Percentiles rank a stretch among this genome's conserved stretches.
These are phyloP conservation scores for Phoxinus dragarum DNA, from an alignment of 2,797 vertebrate species.

Conservation along the genomic window DNA sequence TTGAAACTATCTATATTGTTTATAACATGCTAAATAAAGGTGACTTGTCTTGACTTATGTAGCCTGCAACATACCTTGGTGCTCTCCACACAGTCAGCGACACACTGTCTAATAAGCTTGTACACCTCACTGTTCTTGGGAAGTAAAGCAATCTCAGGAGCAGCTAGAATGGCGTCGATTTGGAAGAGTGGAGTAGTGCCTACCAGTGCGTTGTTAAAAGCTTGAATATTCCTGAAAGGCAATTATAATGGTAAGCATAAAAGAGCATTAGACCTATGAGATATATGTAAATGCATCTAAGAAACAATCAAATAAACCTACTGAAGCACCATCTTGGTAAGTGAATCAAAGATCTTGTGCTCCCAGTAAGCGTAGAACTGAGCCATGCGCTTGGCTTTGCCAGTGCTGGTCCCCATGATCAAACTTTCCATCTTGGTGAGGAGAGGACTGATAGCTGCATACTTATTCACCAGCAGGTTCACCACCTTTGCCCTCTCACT, in stretches of 20 bases:
- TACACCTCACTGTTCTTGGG: constrained; percentile 86
- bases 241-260: not conserved
- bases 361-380: constrained; percentile 92
- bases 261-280: not conserved
- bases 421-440: constrained; percentile 88
- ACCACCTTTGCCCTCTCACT: constrained; percentile 80
- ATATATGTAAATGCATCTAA: not conserved
- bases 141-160: constrained; percentile 85
- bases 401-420: constrained; percentile 83
- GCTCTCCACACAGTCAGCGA: constrained; percentile 85
- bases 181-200: constrained; percentile 83
- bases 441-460: constrained; percentile 83
- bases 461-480: constrained; percentile 80
- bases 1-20: not conserved
- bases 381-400: constrained; percentile 82
- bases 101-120: constrained; percentile 81
- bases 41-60: not conserved
- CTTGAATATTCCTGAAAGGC: constrained; percentile 83
- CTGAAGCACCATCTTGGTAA: constrained; percentile 89
- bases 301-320: constrained; percentile 63
- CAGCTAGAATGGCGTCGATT: constrained; percentile 84
- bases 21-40: not conserved
- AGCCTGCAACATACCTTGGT: constrained; percentile 81
- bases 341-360: constrained; percentile 79
- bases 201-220: constrained; percentile 81